Evolutionary conservation across 1,140 invertebrate species (phyloP).

Genomic region (Galleria mellonella): DNA sequence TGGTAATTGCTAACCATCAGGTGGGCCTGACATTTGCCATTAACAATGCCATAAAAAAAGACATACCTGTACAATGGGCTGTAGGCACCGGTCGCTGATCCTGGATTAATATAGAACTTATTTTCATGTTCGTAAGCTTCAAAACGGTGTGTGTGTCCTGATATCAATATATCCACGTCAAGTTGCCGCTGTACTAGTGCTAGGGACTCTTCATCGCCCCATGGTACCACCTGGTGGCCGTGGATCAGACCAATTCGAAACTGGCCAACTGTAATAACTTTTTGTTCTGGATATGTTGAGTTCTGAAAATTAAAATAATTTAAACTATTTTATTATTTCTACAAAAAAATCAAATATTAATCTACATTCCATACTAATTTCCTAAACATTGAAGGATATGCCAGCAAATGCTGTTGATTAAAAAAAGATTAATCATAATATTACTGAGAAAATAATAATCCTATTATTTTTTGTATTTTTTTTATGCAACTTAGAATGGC

Average conservation of each 20-base stretch:
- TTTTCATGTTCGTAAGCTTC: slow-evolving; percentile 99
- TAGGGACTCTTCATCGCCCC: slow-evolving; percentile 95
- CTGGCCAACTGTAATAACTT: slow-evolving; percentile 98
- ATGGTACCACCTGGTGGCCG: slow-evolving; percentile 97
- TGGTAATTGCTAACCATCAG: too few species aligned
- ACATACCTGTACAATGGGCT: slow-evolving; percentile 90
- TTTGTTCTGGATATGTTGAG: slow-evolving; percentile 97
- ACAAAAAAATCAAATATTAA: too few species aligned
- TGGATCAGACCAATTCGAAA: slow-evolving; percentile 98
- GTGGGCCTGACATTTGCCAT: too few species aligned
- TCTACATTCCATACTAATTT: too few species aligned
- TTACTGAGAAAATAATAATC: too few species aligned
- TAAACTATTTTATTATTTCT: too few species aligned
- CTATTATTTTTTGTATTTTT: too few species aligned
- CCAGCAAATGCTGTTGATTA: too few species aligned
- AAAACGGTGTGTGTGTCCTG: slow-evolving; percentile 99
- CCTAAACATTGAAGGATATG: too few species aligned
- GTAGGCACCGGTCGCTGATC: slow-evolving; percentile 98
- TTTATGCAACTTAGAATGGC: too few species aligned
- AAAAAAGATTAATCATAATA: too few species aligned
- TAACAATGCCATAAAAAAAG: too few species aligned
- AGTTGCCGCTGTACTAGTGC: slow-evolving; percentile 96
- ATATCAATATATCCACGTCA: slow-evolving; percentile 99
- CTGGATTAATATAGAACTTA: slow-evolving; percentile 99
- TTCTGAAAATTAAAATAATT: slow-evolving; percentile 77